A percentile compares a stretch with the other conserved stretches of the same genome.
These are phyloP conservation scores for Polyommatus icarus DNA, from an alignment of 2,888 invertebrate genomes.

Conservation along the genomic window DNA sequence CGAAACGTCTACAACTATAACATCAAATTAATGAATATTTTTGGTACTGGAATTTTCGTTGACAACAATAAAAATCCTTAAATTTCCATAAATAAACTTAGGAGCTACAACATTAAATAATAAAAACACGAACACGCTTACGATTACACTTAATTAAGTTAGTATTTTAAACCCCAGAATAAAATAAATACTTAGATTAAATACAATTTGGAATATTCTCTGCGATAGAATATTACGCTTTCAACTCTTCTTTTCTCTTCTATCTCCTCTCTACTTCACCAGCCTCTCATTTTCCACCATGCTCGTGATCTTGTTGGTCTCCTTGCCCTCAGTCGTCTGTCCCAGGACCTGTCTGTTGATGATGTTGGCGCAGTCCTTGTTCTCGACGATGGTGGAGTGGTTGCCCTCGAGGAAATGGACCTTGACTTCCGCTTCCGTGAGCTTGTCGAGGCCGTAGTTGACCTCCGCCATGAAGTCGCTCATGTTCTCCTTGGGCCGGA, in stretches of 20 bases:
- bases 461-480: constrained; percentile 77
- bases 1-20: not conserved
- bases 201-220: not conserved
- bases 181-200: constrained; percentile 4
- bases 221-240: not conserved
- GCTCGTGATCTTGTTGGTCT: constrained; percentile 56
- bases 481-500: constrained; percentile 82
- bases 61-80: constrained; percentile 9
- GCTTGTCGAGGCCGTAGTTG: constrained; percentile 83
- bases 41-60: constrained; percentile 25
- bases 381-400: constrained; percentile 85
- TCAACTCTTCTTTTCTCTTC: not conserved
- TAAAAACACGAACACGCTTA: constrained; percentile 2
- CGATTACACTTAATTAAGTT: not conserved
- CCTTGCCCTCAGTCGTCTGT: constrained; percentile 51
- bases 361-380: constrained; percentile 81
- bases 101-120: not conserved
- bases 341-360: constrained; percentile 48
- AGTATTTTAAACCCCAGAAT: not conserved
- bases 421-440: constrained; percentile 78
- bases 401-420: constrained; percentile 86
- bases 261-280: constrained; percentile 41
- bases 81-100: constrained; percentile 15
- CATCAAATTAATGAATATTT: constrained; percentile 23
- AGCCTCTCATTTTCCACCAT: constrained; percentile 65